Evolutionary conservation across 2,113 vertebrate species (phyloP).

Genomic region (Sander vitreus): DNA sequence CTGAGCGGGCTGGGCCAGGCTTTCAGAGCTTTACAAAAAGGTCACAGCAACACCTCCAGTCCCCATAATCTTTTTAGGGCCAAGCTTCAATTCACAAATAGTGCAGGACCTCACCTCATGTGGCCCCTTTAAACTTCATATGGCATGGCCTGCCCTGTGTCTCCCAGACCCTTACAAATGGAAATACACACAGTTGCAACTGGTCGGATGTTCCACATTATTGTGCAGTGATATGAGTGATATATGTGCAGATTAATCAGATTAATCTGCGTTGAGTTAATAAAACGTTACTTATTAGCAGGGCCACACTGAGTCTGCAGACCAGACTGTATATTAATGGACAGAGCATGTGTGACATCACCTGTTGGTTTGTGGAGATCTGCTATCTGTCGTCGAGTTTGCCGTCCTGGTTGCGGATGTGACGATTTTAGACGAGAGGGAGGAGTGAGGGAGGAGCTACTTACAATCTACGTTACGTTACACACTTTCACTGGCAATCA

Average conservation of each 20-base stretch:
- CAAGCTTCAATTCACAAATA: conserved; percentile 58
- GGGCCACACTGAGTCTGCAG: too few relatives aligned
- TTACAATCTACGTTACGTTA: too few relatives aligned
- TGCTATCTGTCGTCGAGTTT: too few relatives aligned
- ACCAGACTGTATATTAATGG: too few relatives aligned
- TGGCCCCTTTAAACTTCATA: conserved; percentile 65
- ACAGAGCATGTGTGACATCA: too few relatives aligned
- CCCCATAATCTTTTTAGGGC: conserved; percentile 63
- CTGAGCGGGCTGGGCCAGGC: conserved; percentile 7
- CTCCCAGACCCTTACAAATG: conserved; percentile 38
- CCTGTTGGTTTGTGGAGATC: too few relatives aligned
- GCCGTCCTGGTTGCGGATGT: too few relatives aligned
- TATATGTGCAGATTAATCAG: background rate
- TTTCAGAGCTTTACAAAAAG: conserved; percentile 39
- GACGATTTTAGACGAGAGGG: too few relatives aligned
- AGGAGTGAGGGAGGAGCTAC: too few relatives aligned
- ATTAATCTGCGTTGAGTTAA: background rate
- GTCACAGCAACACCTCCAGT: conserved; percentile 66
- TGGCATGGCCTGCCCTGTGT: conserved; percentile 37
- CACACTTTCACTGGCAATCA: too few relatives aligned
- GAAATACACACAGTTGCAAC: conserved; percentile 25
- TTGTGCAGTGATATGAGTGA: background rate
- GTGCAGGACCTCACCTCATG: conserved; percentile 70
- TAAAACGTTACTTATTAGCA: background rate
- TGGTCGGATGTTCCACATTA: conserved; percentile 14